Conservation (phyloP, 1,140 invertebrate genomes). For the Hycleus cichorii region DNA sequence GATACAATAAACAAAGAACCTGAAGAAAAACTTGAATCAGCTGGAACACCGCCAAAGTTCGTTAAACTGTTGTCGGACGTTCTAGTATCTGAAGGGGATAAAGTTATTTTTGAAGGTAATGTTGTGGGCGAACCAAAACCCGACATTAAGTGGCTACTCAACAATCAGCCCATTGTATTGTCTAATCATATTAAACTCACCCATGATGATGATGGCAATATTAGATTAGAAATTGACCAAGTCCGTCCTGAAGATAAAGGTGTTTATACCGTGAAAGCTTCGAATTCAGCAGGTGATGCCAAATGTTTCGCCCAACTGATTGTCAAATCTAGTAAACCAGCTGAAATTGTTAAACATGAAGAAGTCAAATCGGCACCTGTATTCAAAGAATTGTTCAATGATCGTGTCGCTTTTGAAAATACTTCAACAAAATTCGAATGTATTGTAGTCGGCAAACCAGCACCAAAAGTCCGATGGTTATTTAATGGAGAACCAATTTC, state of each 20-base stretch:
- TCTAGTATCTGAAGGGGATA: conserved; percentile 58
- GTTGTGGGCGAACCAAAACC: conserved; percentile 66
- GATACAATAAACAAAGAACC: conserved; percentile 32
- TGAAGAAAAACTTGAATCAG: conserved; percentile 35
- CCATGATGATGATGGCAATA: conserved; percentile 47
- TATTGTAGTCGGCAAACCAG: conserved; percentile 60
- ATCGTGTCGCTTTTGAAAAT: conserved; percentile 47
- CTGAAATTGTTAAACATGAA: conserved; percentile 43
- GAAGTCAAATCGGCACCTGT: conserved; percentile 54
- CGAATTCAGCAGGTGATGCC: conserved; percentile 64
- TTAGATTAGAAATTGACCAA: conserved; percentile 51
- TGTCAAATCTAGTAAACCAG: conserved; percentile 51
- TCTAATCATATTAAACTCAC: conserved; percentile 46
- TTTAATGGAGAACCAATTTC: conserved; percentile 63
- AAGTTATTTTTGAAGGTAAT: conserved; percentile 62
- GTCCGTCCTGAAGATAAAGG: conserved; percentile 59
- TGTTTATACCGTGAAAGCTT: conserved; percentile 68
- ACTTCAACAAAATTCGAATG: conserved; percentile 62
- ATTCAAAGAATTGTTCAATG: conserved; percentile 59
- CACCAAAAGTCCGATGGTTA: conserved; percentile 67
- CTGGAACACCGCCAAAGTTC: conserved; percentile 56
- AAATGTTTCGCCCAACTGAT: conserved; percentile 74
- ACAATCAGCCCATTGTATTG: conserved; percentile 54
- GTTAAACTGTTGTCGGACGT: conserved; percentile 61
- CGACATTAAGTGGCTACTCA: conserved; percentile 64